phyloP scores from a whole-genome alignment of 2,113 vertebrate species.

The Sceloporus undulatus region DNA sequence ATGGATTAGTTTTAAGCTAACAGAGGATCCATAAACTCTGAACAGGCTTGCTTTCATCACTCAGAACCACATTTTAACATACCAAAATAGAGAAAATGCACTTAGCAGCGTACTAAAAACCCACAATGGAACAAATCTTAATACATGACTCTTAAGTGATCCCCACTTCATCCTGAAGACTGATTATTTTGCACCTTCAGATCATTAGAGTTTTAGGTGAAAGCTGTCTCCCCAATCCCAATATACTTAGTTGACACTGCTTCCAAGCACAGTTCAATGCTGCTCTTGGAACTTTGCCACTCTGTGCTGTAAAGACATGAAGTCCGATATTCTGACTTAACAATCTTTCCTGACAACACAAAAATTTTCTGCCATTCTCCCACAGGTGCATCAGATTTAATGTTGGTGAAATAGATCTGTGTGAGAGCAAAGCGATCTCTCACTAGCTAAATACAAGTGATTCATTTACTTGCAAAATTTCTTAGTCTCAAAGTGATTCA shows the following conservation, averaged over 20 bases:
- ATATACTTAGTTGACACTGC: not conserved
- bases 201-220: not conserved
- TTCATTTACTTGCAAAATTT: not conserved
- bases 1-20: not conserved
- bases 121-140: not conserved
- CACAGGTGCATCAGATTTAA: no score
- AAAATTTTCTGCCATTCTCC: not conserved
- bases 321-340: not conserved
- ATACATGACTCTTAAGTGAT: not conserved
- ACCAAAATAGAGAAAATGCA: not conserved
- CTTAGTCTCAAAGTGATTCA: not conserved
- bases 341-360: not conserved
- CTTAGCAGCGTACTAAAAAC: not conserved
- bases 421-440: not conserved
- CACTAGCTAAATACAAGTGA: not conserved
- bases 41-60: not conserved
- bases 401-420: not conserved
- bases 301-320: not conserved
- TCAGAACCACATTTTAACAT: not conserved
- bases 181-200: not conserved
- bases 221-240: not conserved
- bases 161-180: not conserved
- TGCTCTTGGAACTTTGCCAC: not conserved
- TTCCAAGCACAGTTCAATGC: not conserved
- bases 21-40: not conserved